Evolutionary conservation across 2,797 vertebrate species (phyloP).

Genomic region (Gymnocypris eckloni): DNA sequence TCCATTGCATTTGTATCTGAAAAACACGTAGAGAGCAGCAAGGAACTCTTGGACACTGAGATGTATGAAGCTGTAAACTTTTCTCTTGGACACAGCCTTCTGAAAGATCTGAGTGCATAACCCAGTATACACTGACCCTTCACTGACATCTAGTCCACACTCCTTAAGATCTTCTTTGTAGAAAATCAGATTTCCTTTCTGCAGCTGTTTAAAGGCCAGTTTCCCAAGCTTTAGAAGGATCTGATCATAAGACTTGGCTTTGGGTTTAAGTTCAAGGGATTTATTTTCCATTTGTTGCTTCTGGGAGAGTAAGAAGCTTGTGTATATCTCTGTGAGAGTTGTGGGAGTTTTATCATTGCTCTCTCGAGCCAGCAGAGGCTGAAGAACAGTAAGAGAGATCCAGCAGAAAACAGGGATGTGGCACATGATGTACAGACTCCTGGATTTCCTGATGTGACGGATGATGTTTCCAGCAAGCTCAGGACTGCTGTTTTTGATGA

Average conservation of each 20-base stretch:
- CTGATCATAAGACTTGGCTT: background rate
- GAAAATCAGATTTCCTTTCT: background rate
- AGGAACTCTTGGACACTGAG: background rate
- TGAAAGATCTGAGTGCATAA: constrained; percentile 28
- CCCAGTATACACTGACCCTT: background rate
- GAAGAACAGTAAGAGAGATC: constrained; percentile 7
- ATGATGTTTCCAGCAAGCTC: background rate
- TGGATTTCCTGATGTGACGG: constrained; percentile 9
- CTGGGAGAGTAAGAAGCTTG: background rate
- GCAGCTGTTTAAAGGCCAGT: background rate
- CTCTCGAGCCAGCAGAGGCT: background rate
- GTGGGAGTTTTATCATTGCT: background rate
- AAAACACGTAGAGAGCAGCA: background rate
- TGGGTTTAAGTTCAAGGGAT: background rate
- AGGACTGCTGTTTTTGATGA: background rate
- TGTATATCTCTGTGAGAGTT: constrained; percentile 25
- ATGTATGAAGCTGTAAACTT: background rate
- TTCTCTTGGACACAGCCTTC: background rate
- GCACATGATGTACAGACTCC: background rate
- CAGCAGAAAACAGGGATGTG: background rate
- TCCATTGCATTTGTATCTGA: background rate
- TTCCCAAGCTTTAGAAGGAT: constrained; percentile 12
- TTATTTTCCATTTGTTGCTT: background rate
- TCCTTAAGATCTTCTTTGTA: background rate
- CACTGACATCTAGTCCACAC: background rate